A percentile compares a stretch with the other conserved stretches of the same genome.
Conservation (phyloP, 2,797 vertebrate species). For the Decapterus maruadsi region DNA sequence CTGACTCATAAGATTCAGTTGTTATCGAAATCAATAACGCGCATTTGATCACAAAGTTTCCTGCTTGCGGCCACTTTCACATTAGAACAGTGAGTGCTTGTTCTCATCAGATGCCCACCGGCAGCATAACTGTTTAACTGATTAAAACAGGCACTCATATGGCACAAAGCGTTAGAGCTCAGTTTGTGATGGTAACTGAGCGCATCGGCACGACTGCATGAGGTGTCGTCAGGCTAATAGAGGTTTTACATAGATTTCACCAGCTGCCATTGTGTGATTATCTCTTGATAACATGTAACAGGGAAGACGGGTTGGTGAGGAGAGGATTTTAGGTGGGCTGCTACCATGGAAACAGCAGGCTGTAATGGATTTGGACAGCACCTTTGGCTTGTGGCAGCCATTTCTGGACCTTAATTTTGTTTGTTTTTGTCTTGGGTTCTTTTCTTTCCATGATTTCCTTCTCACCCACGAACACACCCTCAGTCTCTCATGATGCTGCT, state of each 20-base stretch:
- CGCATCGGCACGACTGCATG: not conserved
- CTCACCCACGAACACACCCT: not conserved
- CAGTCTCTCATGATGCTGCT: constrained; percentile 24
- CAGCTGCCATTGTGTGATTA: constrained; percentile 11
- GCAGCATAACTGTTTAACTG: not conserved
- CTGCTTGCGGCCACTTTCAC: constrained; percentile 10
- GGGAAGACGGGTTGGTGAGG: constrained; percentile 17
- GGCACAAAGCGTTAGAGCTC: constrained; percentile 17
- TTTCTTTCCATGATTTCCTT: not conserved
- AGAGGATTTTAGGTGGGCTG: constrained; percentile 53
- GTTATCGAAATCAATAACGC: constrained; percentile 23
- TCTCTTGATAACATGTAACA: constrained; percentile 25
- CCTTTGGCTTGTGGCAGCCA: constrained; percentile 48
- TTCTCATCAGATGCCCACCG: constrained; percentile 3
- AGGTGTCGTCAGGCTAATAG: constrained; percentile 33
- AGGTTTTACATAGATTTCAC: constrained; percentile 12
- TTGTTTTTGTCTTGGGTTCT: constrained; percentile 22
- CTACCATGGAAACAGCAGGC: constrained; percentile 65
- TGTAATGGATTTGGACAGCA: constrained; percentile 49
- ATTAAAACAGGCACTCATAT: constrained; percentile 32
- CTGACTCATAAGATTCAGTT: constrained; percentile 21
- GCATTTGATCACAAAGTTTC: constrained; percentile 16
- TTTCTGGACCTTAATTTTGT: constrained; percentile 34
- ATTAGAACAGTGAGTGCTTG: constrained; percentile 5
- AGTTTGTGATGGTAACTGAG: constrained; percentile 16